Evolutionary conservation across 2,797 vertebrate species (phyloP).

Genomic region (Sylvilagus floridanus): DNA sequence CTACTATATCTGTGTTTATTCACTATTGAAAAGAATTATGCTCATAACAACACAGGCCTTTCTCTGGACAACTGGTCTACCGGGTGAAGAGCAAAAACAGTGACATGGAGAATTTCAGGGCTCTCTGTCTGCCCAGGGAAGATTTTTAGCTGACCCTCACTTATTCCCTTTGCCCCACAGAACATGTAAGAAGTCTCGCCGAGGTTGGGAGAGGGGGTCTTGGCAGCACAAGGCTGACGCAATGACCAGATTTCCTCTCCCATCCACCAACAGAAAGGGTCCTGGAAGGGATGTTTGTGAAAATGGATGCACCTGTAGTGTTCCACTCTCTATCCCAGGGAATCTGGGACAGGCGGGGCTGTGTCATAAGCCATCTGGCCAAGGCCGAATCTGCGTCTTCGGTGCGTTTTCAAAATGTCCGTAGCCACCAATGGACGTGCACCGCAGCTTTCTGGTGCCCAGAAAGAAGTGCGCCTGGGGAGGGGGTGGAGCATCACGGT

Average conservation of each 20-base stretch:
- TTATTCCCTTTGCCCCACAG: background rate
- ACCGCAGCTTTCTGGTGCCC: background rate
- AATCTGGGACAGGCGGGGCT: background rate
- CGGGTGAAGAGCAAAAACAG: background rate
- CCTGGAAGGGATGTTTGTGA: background rate
- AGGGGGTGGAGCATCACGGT: too few species aligned
- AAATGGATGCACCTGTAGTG: background rate
- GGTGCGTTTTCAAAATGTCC: conserved; percentile 1
- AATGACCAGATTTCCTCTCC: background rate
- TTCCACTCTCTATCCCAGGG: background rate
- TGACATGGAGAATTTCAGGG: background rate
- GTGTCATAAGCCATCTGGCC: background rate
- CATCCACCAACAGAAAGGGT: background rate
- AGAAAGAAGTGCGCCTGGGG: background rate
- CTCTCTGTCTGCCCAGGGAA: background rate
- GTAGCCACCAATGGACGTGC: background rate
- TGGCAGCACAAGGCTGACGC: background rate
- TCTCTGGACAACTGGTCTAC: background rate
- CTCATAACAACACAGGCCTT: background rate
- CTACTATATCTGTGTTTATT: background rate
- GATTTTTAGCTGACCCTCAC: background rate
- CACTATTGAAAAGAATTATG: background rate
- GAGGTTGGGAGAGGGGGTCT: background rate
- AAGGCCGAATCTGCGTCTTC: background rate
- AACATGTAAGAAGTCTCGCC: background rate